Base-by-base conservation (phyloP, 2,113 vertebrate species). In the Nannobrachium achirus region DNA sequence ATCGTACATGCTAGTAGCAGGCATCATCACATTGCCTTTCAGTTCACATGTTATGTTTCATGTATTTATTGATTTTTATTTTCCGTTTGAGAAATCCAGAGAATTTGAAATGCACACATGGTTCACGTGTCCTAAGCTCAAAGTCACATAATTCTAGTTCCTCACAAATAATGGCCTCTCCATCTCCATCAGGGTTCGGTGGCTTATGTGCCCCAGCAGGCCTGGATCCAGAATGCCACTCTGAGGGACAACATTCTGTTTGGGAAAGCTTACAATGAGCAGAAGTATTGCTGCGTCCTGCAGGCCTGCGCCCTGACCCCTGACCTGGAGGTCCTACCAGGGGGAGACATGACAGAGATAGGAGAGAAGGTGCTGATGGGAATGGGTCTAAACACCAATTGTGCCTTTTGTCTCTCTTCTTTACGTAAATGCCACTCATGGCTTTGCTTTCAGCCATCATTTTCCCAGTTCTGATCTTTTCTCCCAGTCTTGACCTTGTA, bases 221-320 rank as follows among this genome's bases (percentile, higher is more conserved):
- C 98, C 3, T 98, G 97, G 98, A 98, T 99, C 79, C 98, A 97
- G 92, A 99, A 99, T 1, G 94, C 94, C 79, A 94, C 95, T 0
- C 88, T 99, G 78, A 95, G 96, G 79, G 95, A 98, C 74, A 98
- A 99, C 60, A 95, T 99, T 87, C 89, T 99, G 50, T 99, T 99
- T 68, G 97, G 97, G 51, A 91, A 76, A 11, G 49, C 89, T 10
- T 89, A 87, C 75, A 89, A 93, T 56, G 94, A 95, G 84, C 91
- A 92, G 56, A 95, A 92, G 75, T 99, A 99, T 80, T 87, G 90
- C 41, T 84, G 75, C 44, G 75, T 95, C 15, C 77, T 99, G 91
- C 95, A 98, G 61, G 93, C 92, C 52, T 99, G 97, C 45, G 95
- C 98, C 56, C 90, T 99, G 72, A 92, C 95, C 40, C 83, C 94